These are phyloP conservation scores for Drosophila anomalata DNA, from an alignment of 2,888 invertebrate species.

Conservation along the genomic window DNA sequence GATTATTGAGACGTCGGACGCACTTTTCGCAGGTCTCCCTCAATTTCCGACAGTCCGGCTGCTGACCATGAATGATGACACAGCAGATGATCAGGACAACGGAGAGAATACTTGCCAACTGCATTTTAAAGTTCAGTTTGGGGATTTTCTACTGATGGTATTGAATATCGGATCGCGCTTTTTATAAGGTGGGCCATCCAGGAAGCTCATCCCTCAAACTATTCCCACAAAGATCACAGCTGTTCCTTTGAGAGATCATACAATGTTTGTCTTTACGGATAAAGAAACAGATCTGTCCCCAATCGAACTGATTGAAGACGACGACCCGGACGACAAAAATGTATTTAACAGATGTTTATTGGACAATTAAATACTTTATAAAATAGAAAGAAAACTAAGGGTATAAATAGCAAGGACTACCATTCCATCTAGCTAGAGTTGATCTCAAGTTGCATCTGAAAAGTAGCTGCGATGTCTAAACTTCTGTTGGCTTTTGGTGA, in stretches of 20 bases:
- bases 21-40: constrained; percentile 26
- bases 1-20: constrained; percentile 16
- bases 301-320: constrained; percentile 7
- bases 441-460: background rate
- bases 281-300: constrained; percentile 5
- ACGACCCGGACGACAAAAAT: background rate
- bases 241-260: background rate
- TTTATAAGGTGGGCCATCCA: constrained; percentile 9
- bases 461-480: constrained; percentile 24
- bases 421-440: constrained; percentile 4
- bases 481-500: constrained; percentile 25
- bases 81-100: constrained; percentile 19
- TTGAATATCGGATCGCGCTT: background rate
- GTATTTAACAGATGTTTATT: background rate
- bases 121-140: constrained; percentile 14
- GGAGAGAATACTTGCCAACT: constrained; percentile 1
- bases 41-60: constrained; percentile 25
- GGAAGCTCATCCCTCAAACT: background rate
- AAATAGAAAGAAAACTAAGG: background rate
- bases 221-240: background rate
- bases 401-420: constrained; percentile 56
- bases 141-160: constrained; percentile 7
- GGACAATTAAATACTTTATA: constrained; percentile 2
- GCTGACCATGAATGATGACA: constrained; percentile 10
- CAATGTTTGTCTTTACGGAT: constrained; percentile 1